Base-by-base conservation (phyloP, 1,140 invertebrate genomes). In the Trachymyrmex septentrionalis region DNA sequence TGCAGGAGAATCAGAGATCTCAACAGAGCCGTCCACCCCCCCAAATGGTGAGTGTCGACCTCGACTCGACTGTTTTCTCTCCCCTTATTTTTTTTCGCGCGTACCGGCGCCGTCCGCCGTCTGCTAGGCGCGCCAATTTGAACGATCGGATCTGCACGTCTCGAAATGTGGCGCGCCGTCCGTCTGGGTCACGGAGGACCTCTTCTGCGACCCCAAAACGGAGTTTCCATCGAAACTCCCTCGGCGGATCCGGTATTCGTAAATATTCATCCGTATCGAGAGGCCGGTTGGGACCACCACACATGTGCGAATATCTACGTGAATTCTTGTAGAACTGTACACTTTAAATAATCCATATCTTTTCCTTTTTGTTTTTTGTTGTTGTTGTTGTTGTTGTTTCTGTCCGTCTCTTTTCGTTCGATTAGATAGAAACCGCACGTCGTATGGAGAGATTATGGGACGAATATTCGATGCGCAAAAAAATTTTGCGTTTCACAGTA, bases 31-130 rank as follows among this genome's bases (percentile, higher is more conserved):
- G 7, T 48, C n/a, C 50, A 44, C 16, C 1, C 16, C 48, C 55
- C 77, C 89, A 91, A 91, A 91, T 91, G 90, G 90, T 91, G 66
- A 91, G 90, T 73, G 80, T 73, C 53, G 38, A 21, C 14, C 2
- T 48, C 21, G 9, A 77, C 5, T 30, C 24, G 30, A 16, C 5
- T 19, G 9, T 53, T 71, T 53, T 24, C 6, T n/a, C 53, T 57
- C 71, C 87, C 38, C 57, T 50, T n/a, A 16, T 34, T 44, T 9
- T 86, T n/a, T 6, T 34, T 6, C 80, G 78, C 44, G 69, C 81
- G 80, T 27, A 50, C 19, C 64, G 85, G 66, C 78, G 78, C 78
- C 34, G 61, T 72, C 66, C 66, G 73, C 59, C 57, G 72, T 48
- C 27, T 59, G 86, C 85, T 91, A 86, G 75, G 88, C 90, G 90